These are phyloP conservation scores for Perca schrenkii DNA, from an alignment of 2,113 vertebrate species.

Conservation along the genomic window DNA sequence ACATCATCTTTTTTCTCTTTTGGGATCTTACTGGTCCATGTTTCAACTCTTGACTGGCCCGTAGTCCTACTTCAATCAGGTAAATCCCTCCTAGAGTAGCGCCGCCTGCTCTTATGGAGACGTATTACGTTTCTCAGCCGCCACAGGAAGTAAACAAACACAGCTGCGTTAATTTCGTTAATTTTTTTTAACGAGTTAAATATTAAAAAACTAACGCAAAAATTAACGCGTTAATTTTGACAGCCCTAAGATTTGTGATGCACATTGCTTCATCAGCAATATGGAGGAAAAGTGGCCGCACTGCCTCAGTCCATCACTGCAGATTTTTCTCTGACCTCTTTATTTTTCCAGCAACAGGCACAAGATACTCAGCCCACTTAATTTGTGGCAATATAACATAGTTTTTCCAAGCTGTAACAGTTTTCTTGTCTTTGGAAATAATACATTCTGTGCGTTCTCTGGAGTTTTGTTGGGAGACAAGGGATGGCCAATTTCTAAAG, in stretches of 20 bases:
- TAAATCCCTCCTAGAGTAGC: too few species aligned
- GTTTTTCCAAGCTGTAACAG: conserved; percentile 14
- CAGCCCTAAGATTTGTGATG: conserved; percentile 23
- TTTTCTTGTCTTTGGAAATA: conserved; percentile 18
- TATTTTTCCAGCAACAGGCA: conserved; percentile 26
- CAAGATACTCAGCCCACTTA: conserved; percentile 18
- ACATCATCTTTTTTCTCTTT: too few species aligned
- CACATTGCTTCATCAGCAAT: conserved; percentile 32
- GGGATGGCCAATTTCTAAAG: background rate
- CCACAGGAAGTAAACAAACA: too few species aligned
- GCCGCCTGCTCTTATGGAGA: too few species aligned
- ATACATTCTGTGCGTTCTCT: conserved; percentile 2
- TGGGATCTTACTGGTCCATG: too few species aligned
- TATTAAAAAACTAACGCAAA: too few species aligned
- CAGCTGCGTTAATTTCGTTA: too few species aligned
- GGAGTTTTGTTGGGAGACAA: conserved; percentile 1
- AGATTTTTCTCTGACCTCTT: conserved; percentile 22
- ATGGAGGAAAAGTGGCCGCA: background rate
- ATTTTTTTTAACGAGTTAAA: too few species aligned
- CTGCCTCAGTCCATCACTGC: conserved; percentile 27
- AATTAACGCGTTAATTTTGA: too few species aligned
- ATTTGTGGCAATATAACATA: conserved; percentile 19
- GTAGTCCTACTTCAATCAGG: too few species aligned
- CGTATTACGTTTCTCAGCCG: too few species aligned
- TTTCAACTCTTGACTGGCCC: too few species aligned